A percentile compares a stretch with the other conserved stretches of the same genome.
Conservation (phyloP, 2,888 invertebrate species). For the Euzophera pinguis region DNA sequence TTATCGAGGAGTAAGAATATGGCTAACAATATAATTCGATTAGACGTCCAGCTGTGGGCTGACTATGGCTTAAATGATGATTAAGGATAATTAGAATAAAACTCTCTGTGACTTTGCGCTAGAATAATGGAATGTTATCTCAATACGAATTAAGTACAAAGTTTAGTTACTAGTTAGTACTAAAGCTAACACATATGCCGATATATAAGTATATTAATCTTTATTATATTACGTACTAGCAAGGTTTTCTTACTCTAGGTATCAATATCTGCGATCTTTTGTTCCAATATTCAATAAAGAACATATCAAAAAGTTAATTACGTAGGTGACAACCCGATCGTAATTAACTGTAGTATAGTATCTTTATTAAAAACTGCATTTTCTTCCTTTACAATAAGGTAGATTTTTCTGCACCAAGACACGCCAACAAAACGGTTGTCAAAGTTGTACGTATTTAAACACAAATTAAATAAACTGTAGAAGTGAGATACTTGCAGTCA, state of each 20-base stretch:
- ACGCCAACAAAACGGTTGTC: neutral
- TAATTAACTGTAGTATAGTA: neutral
- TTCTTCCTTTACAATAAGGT: neutral
- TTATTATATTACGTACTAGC: neutral
- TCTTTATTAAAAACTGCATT: neutral
- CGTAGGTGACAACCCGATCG: slow-evolving; percentile 2
- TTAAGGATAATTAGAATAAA: no score
- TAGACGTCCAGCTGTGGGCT: no score
- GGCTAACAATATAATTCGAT: no score
- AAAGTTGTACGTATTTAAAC: neutral
- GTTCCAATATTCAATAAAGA: neutral
- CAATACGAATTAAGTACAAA: no score
- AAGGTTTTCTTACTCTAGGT: neutral
- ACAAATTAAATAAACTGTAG: neutral
- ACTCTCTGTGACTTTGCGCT: no score
- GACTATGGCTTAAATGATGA: no score
- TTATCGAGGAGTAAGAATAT: no score
- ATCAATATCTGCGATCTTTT: neutral
- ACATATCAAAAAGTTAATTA: slow-evolving; percentile 9
- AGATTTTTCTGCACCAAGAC: neutral
- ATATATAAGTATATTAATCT: neutral
- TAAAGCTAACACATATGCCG: neutral
- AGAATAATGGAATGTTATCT: no score
- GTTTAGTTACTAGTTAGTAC: no score
- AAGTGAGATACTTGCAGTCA: no score